phyloP scores from a whole-genome alignment of 2,797 vertebrate genomes.

The Threskiornis aethiopicus region DNA sequence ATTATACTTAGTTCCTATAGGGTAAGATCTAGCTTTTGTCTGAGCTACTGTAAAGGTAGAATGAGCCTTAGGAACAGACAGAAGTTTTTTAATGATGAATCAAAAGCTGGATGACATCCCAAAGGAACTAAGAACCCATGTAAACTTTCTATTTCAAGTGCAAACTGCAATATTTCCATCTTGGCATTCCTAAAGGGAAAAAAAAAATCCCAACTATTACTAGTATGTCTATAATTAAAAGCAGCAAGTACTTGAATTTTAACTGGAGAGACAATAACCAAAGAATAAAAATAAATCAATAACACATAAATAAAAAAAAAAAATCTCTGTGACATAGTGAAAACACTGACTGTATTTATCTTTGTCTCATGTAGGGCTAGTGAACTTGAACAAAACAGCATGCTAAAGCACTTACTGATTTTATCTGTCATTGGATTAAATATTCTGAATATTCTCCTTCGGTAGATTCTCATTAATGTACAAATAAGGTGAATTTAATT shows the following conservation, averaged over 20 bases:
- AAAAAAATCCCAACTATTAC: background rate
- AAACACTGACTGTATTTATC: background rate
- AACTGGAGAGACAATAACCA: background rate
- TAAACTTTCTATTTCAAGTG: background rate
- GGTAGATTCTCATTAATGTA: background rate
- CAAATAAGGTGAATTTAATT: background rate
- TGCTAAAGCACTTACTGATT: background rate
- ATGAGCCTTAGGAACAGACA: background rate
- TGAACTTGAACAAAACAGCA: background rate
- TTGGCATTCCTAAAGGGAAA: background rate
- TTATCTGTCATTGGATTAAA: background rate
- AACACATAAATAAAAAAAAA: background rate
- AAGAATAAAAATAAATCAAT: background rate
- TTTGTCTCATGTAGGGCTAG: background rate
- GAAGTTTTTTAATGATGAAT: background rate
- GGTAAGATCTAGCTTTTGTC: background rate
- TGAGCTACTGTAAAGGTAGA: background rate
- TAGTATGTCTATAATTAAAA: background rate
- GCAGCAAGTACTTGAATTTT: background rate
- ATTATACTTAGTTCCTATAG: background rate
- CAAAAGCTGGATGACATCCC: background rate
- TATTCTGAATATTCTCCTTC: background rate
- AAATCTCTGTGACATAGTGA: background rate
- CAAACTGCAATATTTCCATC: background rate
- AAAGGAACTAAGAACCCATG: background rate